Evolutionary conservation across 2,888 invertebrate species (phyloP).

Genomic region (Chouioia cunea): DNA sequence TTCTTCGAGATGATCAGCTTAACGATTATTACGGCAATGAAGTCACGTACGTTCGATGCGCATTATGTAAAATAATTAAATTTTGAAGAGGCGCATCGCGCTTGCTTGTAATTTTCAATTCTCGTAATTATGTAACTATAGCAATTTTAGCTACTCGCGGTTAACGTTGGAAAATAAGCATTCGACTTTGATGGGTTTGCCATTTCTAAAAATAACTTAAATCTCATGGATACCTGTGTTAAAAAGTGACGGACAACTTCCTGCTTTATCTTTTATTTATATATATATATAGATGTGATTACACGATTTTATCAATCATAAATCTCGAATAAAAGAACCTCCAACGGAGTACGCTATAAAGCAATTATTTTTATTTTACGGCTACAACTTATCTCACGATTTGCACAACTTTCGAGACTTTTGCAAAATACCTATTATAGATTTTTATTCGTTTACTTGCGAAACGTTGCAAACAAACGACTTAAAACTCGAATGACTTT

Average conservation of each 20-base stretch:
- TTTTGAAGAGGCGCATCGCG: neutral
- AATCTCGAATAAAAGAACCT: slow-evolving; percentile 10
- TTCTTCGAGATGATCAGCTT: too few species aligned
- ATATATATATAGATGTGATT: too few species aligned
- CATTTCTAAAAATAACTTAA: slow-evolving; percentile 15
- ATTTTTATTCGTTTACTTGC: slow-evolving; percentile 9
- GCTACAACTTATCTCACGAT: too few species aligned
- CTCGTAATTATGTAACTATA: too few species aligned
- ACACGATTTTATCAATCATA: slow-evolving; percentile 20
- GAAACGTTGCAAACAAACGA: neutral
- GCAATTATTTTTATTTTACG: neutral
- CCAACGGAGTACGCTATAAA: neutral
- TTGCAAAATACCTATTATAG: too few species aligned
- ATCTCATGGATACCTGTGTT: slow-evolving; percentile 22
- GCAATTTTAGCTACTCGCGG: too few species aligned
- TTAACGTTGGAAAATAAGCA: neutral
- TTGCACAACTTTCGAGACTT: too few species aligned
- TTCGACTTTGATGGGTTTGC: neutral
- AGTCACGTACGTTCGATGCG: too few species aligned
- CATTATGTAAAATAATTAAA: neutral
- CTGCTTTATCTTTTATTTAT: slow-evolving; percentile 2
- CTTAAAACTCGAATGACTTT: neutral
- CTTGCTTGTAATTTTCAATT: too few species aligned
- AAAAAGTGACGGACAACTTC: slow-evolving; percentile 27
- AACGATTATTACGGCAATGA: too few species aligned